Evolutionary conservation across 1,140 invertebrate genomes (phyloP).

Genomic region (Procambarus clarkii): DNA sequence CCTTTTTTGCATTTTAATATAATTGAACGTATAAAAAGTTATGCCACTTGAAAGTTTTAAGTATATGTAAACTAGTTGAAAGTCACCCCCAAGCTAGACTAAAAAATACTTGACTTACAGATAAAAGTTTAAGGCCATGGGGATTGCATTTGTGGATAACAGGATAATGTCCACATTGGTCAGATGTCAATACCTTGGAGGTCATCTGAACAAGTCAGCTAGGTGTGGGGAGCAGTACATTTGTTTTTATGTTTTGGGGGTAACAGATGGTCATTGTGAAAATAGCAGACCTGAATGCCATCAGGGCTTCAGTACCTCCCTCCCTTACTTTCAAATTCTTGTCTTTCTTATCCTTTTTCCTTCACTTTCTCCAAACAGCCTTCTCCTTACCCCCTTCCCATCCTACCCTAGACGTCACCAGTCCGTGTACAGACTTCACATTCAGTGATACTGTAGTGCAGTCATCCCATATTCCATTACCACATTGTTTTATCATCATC

Average conservation of each 20-base stretch:
- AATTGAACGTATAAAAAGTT: background rate
- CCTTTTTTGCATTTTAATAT: background rate
- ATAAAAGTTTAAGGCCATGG: constrained; percentile 17
- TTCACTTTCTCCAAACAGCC: background rate
- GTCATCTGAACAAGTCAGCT: constrained; percentile 26
- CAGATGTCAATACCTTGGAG: constrained; percentile 31
- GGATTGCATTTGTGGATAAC: constrained; percentile 4
- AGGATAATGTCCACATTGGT: constrained; percentile 10
- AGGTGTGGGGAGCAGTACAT: constrained; percentile 31
- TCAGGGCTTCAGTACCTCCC: constrained; percentile 21
- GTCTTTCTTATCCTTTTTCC: background rate
- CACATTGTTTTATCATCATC: constrained; percentile 68
- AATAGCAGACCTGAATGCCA: constrained; percentile 26
- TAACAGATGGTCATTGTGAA: constrained; percentile 11
- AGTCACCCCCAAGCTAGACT: background rate
- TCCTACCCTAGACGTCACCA: constrained; percentile 35
- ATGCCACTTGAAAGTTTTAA: background rate
- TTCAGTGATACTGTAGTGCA: constrained; percentile 63
- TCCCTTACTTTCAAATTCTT: background rate
- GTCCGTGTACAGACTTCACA: constrained; percentile 62
- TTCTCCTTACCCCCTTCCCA: background rate
- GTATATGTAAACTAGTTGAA: background rate
- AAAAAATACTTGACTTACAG: background rate
- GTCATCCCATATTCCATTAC: constrained; percentile 65
- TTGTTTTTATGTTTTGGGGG: constrained; percentile 15